Evolutionary conservation across 2,113 vertebrate species (phyloP), one percentile per base, ranked within the genome.

Genomic region (Athene noctua): DNA sequence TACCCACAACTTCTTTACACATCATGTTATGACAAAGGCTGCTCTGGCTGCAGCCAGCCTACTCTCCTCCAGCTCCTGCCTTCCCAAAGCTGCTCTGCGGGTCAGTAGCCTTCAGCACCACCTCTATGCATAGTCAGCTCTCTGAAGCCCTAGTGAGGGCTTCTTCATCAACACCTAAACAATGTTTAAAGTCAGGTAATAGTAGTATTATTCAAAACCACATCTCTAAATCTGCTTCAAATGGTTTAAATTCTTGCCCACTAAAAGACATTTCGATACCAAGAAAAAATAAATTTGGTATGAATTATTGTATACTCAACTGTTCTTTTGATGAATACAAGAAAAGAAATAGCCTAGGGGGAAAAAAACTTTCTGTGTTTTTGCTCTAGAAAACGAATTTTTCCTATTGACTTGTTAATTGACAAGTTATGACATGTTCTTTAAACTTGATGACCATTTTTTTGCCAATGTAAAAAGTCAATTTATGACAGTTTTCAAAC

Each of bases 101-200:
- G 10, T 23, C 20, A 19, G 61, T 13, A 88, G 36, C n/a, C 32
- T 57, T 54, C 34, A 67, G 66, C 23, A 72, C 2, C 46, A 52
- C n/a, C n/a, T 51, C 40, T 9, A 0, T 13, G 19, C 7, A 19
- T 0, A 73, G 16, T 5, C 29, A 65, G 5, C 25, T 38, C 20
- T 38, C 55, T n/a, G 6, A 51, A 62, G 16, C 7, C 42, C 6
- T 30, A 18, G 3, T 15, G 5, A 20, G 19, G 17, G 25, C 38
- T 82, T 72, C 66, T 75, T 9, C 47, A 85, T 34, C 47, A 51
- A 46, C 6, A 19, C 8, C 9, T 59, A 27, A 72, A 15, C 13
- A n/a, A 34, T 18, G 17, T 25, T 66, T 74, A 3, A 77, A 65
- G 7, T 22, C n/a, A 61, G 40, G 4, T 52, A 65, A 34, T 15